Evolutionary conservation across 2,797 vertebrate genomes (phyloP).

Genomic region (Pantherophis alleghaniensis): DNA sequence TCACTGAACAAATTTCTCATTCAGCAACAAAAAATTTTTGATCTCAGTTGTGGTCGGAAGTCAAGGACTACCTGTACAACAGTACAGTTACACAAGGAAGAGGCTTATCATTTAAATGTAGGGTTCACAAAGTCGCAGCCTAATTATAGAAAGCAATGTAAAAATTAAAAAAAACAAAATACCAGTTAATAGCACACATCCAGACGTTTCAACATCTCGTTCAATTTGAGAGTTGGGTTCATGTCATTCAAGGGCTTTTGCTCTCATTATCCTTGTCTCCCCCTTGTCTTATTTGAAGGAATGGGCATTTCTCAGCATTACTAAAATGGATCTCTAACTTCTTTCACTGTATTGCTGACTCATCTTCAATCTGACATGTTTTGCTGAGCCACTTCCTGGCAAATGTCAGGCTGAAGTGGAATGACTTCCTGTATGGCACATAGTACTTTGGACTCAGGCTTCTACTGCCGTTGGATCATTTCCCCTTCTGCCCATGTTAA

Average conservation of each 20-base stretch:
- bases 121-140: too few relatives aligned
- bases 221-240: neutral
- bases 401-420: accelerated
- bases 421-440: accelerated
- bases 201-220: neutral
- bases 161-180: too few relatives aligned
- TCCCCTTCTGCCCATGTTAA: neutral
- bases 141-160: too few relatives aligned
- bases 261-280: neutral
- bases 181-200: too few relatives aligned
- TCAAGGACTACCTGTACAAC: too few relatives aligned
- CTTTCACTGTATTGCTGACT: neutral
- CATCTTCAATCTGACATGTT: neutral
- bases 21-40: too few relatives aligned
- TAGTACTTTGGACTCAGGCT: neutral
- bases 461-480: neutral
- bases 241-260: neutral
- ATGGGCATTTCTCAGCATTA: neutral
- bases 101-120: neutral
- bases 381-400: neutral
- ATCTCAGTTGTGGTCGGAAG: too few relatives aligned
- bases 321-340: neutral
- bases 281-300: neutral
- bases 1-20: too few relatives aligned
- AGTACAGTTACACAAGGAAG: neutral